These are phyloP conservation scores for Polydrusus cervinus DNA, from an alignment of 2,888 invertebrate genomes.

Conservation along the genomic window DNA sequence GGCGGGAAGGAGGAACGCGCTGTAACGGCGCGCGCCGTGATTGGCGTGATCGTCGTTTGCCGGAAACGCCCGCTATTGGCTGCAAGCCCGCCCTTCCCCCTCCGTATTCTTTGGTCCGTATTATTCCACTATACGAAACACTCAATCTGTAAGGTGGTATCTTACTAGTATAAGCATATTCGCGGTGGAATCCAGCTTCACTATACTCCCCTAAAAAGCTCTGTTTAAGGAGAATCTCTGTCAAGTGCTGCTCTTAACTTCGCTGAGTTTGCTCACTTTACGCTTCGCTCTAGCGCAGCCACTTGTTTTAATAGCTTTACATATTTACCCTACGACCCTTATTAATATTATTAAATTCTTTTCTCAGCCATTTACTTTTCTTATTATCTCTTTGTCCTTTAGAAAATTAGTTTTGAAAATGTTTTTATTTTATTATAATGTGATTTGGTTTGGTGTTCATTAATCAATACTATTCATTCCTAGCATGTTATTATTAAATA, in stretches of 20 bases:
- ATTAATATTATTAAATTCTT: constrained; percentile 30
- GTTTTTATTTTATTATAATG: not conserved
- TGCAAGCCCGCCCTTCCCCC: constrained; percentile 66
- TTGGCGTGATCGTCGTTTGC: constrained; percentile 67
- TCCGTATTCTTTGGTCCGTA: constrained; percentile 59
- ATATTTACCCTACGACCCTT: constrained; percentile 20
- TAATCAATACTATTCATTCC: constrained; percentile 3
- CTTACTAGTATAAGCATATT: constrained; percentile 71
- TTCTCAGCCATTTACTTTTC: constrained; percentile 13
- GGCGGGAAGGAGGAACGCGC: constrained; percentile 70
- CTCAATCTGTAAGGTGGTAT: constrained; percentile 69
- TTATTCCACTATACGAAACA: constrained; percentile 65
- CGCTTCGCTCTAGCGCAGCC: constrained; percentile 26
- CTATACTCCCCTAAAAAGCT: constrained; percentile 53
- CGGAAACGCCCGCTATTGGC: constrained; percentile 69
- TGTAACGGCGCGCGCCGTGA: constrained; percentile 63
- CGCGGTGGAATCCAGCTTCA: constrained; percentile 69
- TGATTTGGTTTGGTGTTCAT: not conserved
- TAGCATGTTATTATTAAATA: not conserved
- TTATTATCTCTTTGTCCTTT: constrained; percentile 22
- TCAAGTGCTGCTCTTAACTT: constrained; percentile 34
- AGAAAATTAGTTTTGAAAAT: constrained; percentile 15
- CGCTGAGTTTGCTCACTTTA: constrained; percentile 38
- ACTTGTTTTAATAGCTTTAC: constrained; percentile 28
- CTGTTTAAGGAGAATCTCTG: constrained; percentile 43